A percentile compares a stretch with the other conserved stretches of the same genome.
Evolutionary conservation across 2,797 vertebrate species (phyloP).

Genomic region (Dicrostonyx torquatus): DNA sequence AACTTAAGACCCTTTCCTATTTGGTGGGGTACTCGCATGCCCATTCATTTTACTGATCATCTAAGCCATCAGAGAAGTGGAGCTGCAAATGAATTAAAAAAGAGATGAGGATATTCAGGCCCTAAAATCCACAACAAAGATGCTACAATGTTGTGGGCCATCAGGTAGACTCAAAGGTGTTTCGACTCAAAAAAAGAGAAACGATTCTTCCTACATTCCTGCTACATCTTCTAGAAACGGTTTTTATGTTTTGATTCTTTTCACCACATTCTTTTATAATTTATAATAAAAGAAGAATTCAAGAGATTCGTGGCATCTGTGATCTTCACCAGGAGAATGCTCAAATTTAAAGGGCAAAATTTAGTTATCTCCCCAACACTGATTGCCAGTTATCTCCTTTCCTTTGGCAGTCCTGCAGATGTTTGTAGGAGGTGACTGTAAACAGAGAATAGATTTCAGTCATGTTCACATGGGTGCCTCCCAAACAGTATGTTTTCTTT

Average conservation of each 20-base stretch:
- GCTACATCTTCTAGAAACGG: constrained; percentile 8
- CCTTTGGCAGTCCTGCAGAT: constrained; percentile 33
- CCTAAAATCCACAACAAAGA: not conserved
- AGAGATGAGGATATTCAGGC: not conserved
- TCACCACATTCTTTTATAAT: constrained; percentile 37
- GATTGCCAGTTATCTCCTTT: constrained; percentile 18
- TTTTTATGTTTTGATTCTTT: constrained; percentile 37
- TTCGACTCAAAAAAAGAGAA: not conserved
- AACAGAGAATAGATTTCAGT: constrained; percentile 47
- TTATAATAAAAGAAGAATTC: constrained; percentile 43
- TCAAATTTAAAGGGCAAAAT: constrained; percentile 65
- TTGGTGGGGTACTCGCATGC: not conserved
- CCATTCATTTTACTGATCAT: constrained; percentile 45
- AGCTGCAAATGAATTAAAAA: constrained; percentile 43
- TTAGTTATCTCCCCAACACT: constrained; percentile 53
- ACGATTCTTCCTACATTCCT: constrained; percentile 9
- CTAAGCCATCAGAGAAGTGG: constrained; percentile 36
- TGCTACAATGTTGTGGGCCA: not conserved
- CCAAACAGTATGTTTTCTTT: constrained; percentile 49
- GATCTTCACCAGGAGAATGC: constrained; percentile 42
- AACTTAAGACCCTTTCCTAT: constrained; percentile 32
- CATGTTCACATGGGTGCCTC: constrained; percentile 47
- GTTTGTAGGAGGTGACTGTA: constrained; percentile 44
- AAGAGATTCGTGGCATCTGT: constrained; percentile 41
- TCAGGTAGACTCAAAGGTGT: not conserved